Conservation (phyloP, 2,888 invertebrate species). For the Synanthedon andrenaeformis region DNA sequence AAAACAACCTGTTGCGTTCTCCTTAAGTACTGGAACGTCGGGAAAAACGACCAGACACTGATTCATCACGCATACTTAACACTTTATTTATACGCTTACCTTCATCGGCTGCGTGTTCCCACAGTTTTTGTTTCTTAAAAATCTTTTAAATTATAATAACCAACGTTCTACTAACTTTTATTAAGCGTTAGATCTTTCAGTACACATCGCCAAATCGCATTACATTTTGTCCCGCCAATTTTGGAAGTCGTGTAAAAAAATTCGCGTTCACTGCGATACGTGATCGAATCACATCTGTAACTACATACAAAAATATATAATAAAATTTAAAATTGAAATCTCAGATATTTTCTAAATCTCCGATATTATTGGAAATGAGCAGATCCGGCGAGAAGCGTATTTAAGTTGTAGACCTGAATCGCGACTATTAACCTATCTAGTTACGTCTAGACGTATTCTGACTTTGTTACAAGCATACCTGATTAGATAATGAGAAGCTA, state of each 20-base stretch:
- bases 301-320: too few species aligned
- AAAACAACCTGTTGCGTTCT: constrained; percentile 51
- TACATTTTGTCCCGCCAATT: too few species aligned
- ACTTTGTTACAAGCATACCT: constrained; percentile 20
- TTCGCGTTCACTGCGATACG: too few species aligned
- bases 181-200: too few species aligned
- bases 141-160: background rate
- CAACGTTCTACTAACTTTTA: too few species aligned
- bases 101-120: background rate
- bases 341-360: background rate
- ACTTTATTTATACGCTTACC: background rate
- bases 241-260: too few species aligned
- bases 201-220: too few species aligned
- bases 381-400: constrained; percentile 1
- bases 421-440: constrained; percentile 24
- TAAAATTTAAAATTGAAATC: too few species aligned
- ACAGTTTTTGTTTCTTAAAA: constrained; percentile 1
- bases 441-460: constrained; percentile 40
- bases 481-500: constrained; percentile 10
- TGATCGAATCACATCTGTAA: too few species aligned
- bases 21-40: constrained; percentile 24
- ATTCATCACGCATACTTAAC: background rate
- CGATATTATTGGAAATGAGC: background rate
- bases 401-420: constrained; percentile 3
- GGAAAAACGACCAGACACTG: constrained; percentile 1